Evolutionary conservation across 2,113 vertebrate genomes (phyloP).

Genomic region (Phalacrocorax carbo): DNA sequence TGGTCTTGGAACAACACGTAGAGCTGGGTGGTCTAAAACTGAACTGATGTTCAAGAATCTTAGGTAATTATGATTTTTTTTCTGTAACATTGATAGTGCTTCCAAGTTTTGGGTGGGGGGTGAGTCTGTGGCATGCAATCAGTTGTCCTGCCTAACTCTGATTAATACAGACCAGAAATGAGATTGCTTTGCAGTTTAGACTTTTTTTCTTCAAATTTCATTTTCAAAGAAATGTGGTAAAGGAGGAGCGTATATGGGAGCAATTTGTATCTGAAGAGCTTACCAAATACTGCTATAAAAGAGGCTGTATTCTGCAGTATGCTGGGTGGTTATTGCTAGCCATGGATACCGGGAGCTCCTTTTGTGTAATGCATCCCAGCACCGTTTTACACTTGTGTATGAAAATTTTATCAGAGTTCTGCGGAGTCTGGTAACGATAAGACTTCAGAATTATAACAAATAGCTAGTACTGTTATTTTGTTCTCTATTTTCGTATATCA

Average conservation of each 20-base stretch:
- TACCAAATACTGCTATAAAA: background rate
- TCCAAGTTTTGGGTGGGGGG: background rate
- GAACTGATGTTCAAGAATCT: background rate
- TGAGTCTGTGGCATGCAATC: background rate
- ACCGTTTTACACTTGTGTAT: background rate
- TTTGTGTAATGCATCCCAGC: slow-evolving; percentile 29
- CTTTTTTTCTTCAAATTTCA: background rate
- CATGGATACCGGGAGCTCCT: slow-evolving; percentile 25
- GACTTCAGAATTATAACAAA: slow-evolving; percentile 50
- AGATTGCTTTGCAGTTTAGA: background rate
- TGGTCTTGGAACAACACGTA: background rate
- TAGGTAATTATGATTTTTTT: background rate
- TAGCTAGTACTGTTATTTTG: slow-evolving; percentile 64
- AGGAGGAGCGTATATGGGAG: background rate
- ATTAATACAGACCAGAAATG: background rate
- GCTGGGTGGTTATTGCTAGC: slow-evolving; percentile 33
- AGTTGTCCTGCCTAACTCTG: background rate
- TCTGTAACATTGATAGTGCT: background rate
- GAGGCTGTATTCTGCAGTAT: background rate
- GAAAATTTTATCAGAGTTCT: slow-evolving; percentile 62
- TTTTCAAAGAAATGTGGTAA: background rate
- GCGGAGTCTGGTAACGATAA: slow-evolving; percentile 67
- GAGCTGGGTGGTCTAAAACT: slow-evolving; percentile 46
- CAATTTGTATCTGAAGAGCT: slow-evolving; percentile 28
- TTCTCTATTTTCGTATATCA: slow-evolving; percentile 48